Base-by-base conservation (phyloP, 2,797 vertebrate genomes). In the Cossypha niveicapilla region DNA sequence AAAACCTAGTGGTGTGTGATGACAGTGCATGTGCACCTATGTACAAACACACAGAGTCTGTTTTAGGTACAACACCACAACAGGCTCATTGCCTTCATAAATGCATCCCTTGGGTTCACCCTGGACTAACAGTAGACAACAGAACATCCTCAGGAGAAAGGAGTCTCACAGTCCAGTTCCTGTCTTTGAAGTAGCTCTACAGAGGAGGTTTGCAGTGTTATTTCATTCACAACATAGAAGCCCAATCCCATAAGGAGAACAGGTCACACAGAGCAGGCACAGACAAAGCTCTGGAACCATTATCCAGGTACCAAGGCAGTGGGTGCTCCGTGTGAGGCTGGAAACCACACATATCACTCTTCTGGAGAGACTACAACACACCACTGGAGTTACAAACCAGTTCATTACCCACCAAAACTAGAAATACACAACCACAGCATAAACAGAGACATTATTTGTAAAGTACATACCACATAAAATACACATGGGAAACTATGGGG, bases 241-340 rank as follows among this genome's bases (percentile, higher is more conserved):
- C 14, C 44, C 21, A 30, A 15, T 23, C 62, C 66, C 0, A 0
- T 15, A 41, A 54, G 0, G 0, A 65, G 50, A 24, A 75, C 18
- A 39, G 13, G 12, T 17, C 18, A 8, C 1, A 13, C 21, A 37
- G 16, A 9, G 6, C 0, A 10, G 44, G 19, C 19, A 24, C 14
- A 54, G 21, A 2, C 66, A 50, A 42, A 70, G 61, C 13, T 74
- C 66, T 67, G 11, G 9, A 32, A 8, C 5, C 28, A 18, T 19
- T 42, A 23, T 11, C 24, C 61, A 56, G 4, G 11, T 7, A 30
- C 32, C 25, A 68, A 19, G 6, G 57, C 63, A 78, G 51, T 1
- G 17, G 42, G 61, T 68, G 27, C 32, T 39, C 47, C 50, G 51
- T 39, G 53, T 6, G 32, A 66, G 34, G 54, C 48, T 68, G 34